Evolutionary conservation across 53 echinoderm and acorn worm species (phyloP).

Genomic region (Stichopus horrens): DNA sequence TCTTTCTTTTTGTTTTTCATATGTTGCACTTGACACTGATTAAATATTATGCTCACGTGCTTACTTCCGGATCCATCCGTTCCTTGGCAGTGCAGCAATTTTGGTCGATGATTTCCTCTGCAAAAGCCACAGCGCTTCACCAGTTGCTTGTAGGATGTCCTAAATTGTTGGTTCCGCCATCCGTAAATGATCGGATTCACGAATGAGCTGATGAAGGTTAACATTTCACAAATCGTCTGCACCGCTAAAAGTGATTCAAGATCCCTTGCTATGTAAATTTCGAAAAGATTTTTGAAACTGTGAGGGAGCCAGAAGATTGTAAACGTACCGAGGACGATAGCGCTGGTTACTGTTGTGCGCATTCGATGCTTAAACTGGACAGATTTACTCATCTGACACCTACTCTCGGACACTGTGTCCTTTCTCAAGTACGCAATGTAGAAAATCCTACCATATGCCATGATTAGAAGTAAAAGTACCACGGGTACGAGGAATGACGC

Average conservation of each 20-base stretch:
- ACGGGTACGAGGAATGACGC: neutral
- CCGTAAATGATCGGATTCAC: slow-evolving; percentile 21
- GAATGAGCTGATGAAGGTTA: neutral
- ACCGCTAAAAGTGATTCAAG: neutral
- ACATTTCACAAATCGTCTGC: slow-evolving; percentile 14
- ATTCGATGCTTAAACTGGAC: neutral
- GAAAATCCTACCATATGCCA: slow-evolving; percentile 23
- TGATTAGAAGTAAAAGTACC: neutral
- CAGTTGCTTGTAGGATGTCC: neutral
- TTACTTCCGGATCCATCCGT: neutral
- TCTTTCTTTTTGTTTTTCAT: too few relatives aligned
- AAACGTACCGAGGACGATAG: neutral
- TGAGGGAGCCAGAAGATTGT: slow-evolving; percentile 11
- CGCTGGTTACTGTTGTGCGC: slow-evolving; percentile 10
- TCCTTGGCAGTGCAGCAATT: neutral
- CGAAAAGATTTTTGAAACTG: slow-evolving; percentile 5
- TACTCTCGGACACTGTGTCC: neutral
- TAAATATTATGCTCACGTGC: too few relatives aligned
- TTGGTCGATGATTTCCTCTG: neutral
- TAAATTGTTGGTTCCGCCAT: slow-evolving; percentile 18
- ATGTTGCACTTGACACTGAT: too few relatives aligned
- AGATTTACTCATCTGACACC: neutral
- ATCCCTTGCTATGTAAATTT: slow-evolving; percentile 14
- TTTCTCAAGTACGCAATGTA: slow-evolving; percentile 5
- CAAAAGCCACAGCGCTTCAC: neutral